Conservation (phyloP, 2,113 vertebrate species). For the Oryzias curvinotus region DNA sequence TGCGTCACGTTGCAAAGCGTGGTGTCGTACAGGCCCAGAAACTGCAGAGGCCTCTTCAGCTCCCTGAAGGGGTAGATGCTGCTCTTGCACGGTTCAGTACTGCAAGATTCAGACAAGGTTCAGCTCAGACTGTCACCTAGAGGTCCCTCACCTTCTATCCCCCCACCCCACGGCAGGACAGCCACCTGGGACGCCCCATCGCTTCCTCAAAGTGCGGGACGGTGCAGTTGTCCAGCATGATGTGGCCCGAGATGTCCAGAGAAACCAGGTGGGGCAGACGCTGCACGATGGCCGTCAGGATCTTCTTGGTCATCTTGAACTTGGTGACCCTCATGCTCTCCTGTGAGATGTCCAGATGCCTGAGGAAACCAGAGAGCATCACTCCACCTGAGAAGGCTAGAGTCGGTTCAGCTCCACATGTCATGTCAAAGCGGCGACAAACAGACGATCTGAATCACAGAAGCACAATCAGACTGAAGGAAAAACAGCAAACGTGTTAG, state of each 20-base stretch:
- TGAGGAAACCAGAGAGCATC: conserved; percentile 46
- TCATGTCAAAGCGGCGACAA: no score
- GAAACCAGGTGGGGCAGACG: conserved; percentile 88
- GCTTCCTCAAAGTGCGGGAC: conserved; percentile 92
- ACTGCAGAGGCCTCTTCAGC: conserved; percentile 92
- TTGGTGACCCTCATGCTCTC: conserved; percentile 89
- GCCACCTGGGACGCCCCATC: conserved; percentile 88
- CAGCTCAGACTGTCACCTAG: neutral
- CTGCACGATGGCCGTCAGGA: conserved; percentile 88
- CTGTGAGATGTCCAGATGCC: conserved; percentile 92
- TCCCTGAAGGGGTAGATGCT: conserved; percentile 92
- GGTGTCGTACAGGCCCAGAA: conserved; percentile 94
- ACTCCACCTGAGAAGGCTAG: neutral
- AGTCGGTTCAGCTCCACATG: no score
- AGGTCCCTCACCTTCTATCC: neutral
- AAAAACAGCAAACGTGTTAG: no score
- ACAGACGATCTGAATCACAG: no score
- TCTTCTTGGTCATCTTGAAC: conserved; percentile 91
- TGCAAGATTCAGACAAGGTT: conserved; percentile 44
- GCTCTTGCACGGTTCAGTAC: conserved; percentile 91
- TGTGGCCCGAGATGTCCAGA: conserved; percentile 94
- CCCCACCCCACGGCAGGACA: neutral
- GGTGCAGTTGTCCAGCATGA: conserved; percentile 95
- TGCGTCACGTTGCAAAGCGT: conserved; percentile 90
- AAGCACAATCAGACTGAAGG: no score